Percentiles rank a stretch among this genome's conserved stretches.
Evolutionary conservation across 1,140 invertebrate genomes (phyloP).

Genomic region (Drosophila auraria): DNA sequence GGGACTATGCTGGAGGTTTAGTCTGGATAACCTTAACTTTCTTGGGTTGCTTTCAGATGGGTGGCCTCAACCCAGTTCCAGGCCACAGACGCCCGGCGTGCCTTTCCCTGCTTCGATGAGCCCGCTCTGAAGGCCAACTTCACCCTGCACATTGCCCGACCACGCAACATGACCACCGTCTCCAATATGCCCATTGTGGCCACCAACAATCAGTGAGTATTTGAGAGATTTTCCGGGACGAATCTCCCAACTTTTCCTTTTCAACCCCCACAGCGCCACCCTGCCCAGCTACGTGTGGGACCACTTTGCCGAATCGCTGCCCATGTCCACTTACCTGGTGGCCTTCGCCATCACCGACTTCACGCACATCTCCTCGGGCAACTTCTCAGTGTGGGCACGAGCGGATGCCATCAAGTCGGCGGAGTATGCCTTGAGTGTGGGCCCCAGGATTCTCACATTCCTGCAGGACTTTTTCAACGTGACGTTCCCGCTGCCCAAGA

Average conservation of each 20-base stretch:
- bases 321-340: constrained; percentile 97
- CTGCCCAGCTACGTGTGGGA: constrained; percentile 91
- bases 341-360: constrained; percentile 97
- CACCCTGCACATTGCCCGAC: constrained; percentile 91
- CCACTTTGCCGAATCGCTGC: constrained; percentile 91
- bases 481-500: constrained; percentile 93
- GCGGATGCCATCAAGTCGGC: constrained; percentile 93
- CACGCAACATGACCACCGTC: constrained; percentile 90
- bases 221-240: no score
- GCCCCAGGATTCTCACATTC: constrained; percentile 92
- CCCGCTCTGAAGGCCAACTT: constrained; percentile 96
- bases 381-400: constrained; percentile 93
- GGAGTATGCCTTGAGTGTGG: constrained; percentile 91
- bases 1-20: constrained; percentile 16
- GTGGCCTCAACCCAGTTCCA: constrained; percentile 95
- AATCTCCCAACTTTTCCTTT: neutral
- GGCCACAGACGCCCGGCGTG: constrained; percentile 93
- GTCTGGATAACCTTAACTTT: neutral
- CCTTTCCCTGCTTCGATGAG: constrained; percentile 98
- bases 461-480: constrained; percentile 95
- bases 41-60: constrained; percentile 87
- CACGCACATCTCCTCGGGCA: constrained; percentile 87
- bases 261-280: constrained; percentile 46
- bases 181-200: constrained; percentile 90
- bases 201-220: constrained; percentile 66